Evolutionary conservation across 2,797 vertebrate species (phyloP), one percentile per base, ranked within the genome.

Genomic region (Cyclura pinguis): DNA sequence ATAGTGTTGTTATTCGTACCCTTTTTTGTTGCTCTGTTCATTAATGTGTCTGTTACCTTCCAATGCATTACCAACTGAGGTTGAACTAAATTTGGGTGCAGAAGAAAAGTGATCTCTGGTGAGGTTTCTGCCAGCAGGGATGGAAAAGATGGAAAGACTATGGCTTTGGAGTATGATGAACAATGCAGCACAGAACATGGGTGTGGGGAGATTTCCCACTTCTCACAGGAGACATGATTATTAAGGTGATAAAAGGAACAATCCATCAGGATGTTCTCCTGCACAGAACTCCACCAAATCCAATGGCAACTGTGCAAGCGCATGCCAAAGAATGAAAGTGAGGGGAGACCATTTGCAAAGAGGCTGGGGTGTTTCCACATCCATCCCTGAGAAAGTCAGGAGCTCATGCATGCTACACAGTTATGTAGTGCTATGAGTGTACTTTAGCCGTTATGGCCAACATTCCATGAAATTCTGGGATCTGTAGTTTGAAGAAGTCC

Each of bases 21-120:
- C 10, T n/a, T 29, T 9, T 24, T 18, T 38, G 29, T 22, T 13
- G 18, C 47, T 67, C 50, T 3, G 29, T 73, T 18, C 69, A 27
- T 55, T 14, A 3, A 8, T 27, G 29, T 18, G 24, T 57, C 22
- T 1, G 14, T 2, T 24, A 50, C 4, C 59, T 42, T 47, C 1
- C 18, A 38, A 42, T 74, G 42, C 24, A 22, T 89, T 90, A 91
- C 94, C 94, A 95, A 93, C 95, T 94, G 24, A 96, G 94, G 95
- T 95, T 96, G 95, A 96, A 95, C 91, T 29, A 22, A 35, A 85
- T 35, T 0, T 29, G 29, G 92, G 64, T 9, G 42, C 47, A 67
- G 38, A 72, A 16, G 89, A 91, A 88, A 32, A 22, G 24, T 32
- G 94, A 91, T 95, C 94, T 95, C 90, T 93, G 6, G 24, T 93